Evolutionary conservation across 2,797 vertebrate species (phyloP), one percentile per base, ranked within the genome.

Genomic region (Danio jaintianensis): DNA sequence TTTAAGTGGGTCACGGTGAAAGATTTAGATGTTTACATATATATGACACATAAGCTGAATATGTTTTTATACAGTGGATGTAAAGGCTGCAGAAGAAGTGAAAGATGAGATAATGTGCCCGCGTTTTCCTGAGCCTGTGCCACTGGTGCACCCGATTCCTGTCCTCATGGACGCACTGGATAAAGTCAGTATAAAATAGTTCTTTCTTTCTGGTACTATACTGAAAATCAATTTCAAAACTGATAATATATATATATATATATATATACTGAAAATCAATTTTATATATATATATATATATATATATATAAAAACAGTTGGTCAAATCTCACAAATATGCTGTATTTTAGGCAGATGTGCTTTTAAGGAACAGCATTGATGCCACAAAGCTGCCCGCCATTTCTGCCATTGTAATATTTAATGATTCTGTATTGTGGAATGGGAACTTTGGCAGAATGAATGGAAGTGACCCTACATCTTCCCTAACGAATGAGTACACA

Each of bases 391-490:
- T 96, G 15, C 95, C 95, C 0, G 94, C 96, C 5, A 86, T 97
- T 80, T 98, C 97, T 0, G 96, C 96, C 6, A 95, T 96, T 0
- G 94, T 95, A 47, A 90, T 97, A 85, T 95, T 96, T 85, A 97
- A 97, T 0, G 95, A 97, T 88, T 96, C 96, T 0, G 92, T 98
- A 68, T 91, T 98, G 72, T 99, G 97, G 97, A 98, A 96, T 0
- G 96, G 96, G 67, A 96, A 98, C 86, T 97, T 97, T 0, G 97
- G 97, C 2, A 96, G 83, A 90, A 95, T 81, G 84, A 98, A 98
- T 1, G 84, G 83, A n/a, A 97, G 95, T 0, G 93, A 97, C 55
- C 93, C 94, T 0, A 76, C 86, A 40, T 98, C 96, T 0, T 71
- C 90, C 1, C 62, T 89, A 4, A 96, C 96, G 48, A 94, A 95